A percentile compares a stretch with the other conserved stretches of the same genome.
Evolutionary conservation across 2,113 vertebrate genomes (phyloP).

Genomic region (Campylomormyrus numenius): DNA sequence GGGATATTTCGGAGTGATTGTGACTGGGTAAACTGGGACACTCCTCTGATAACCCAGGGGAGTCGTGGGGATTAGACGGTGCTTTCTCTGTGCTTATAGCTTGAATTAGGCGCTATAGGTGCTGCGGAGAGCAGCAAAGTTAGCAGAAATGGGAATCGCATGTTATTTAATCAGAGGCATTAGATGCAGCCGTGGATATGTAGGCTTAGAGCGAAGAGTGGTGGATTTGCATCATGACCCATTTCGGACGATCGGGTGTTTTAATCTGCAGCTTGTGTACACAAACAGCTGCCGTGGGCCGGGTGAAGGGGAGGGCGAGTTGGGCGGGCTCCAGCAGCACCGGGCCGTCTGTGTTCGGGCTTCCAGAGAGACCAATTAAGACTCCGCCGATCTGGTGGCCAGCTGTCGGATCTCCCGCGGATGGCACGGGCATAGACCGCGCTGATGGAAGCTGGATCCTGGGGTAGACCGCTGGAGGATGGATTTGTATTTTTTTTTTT

Average conservation of each 20-base stretch:
- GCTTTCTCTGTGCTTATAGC: slow-evolving; percentile 26
- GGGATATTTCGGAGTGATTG: not conserved
- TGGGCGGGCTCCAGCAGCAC: not conserved
- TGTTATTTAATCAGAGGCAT: not conserved
- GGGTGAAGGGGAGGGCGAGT: not conserved
- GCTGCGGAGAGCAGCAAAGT: slow-evolving; percentile 29
- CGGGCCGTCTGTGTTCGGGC: slow-evolving; percentile 31
- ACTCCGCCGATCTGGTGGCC: slow-evolving; percentile 24
- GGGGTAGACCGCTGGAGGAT: not conserved
- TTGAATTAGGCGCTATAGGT: slow-evolving; percentile 13
- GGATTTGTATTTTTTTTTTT: not conserved
- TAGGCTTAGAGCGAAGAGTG: not conserved
- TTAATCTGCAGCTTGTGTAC: not conserved
- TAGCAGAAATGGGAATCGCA: slow-evolving; percentile 17
- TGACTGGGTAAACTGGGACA: not conserved
- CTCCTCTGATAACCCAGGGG: not conserved
- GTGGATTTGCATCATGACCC: not conserved
- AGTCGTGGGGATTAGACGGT: slow-evolving; percentile 15
- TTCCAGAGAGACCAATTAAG: slow-evolving; percentile 42
- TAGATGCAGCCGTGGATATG: not conserved
- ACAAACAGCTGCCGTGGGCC: not conserved
- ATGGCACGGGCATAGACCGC: not conserved
- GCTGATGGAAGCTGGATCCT: not conserved
- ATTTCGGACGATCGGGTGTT: not conserved
- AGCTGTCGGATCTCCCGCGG: not conserved